Evolutionary conservation across 2,888 invertebrate genomes (phyloP), one percentile per base, ranked within the genome.

Genomic region (Clivina fossor): DNA sequence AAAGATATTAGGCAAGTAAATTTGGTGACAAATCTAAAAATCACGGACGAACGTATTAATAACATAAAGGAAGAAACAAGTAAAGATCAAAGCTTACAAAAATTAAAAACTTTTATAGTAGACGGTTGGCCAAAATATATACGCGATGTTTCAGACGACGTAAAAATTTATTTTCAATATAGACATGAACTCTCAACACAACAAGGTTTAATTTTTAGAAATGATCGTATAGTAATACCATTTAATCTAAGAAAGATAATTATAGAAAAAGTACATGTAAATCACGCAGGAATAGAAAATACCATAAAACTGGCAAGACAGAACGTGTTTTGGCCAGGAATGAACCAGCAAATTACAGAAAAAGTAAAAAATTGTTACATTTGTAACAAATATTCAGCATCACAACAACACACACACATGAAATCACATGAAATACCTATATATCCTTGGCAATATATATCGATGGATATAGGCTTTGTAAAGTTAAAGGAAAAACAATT

Each of bases 381-480:
- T n/a, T n/a, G n/a, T n/a, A n/a, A n/a, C n/a, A n/a, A n/a, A n/a
- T n/a, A n/a, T n/a, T 20, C 46, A 26, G 20, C n/a, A 19, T 16
- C 28, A 24, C 56, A 57, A 38, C 7, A 24, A 19, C 24, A 51
- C 1, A 26, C 55, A 30, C 57, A 58, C 1, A 43, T 62, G 53
- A 48, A 48, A 11, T 50, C 60, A 13, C 47, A 43, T n/a, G 54
- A 58, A 19, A 37, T 60, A 8, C 60, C 63, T 18, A 33, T 22
- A 2, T 30, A 54, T 16, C 61, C 62, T n/a, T 62, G 58, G 51
- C 51, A 63, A 47, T 46, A 48, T 28, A 33, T 62, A 18, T 55
- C 54, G 19, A 55, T 60, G 55, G 62, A 62, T 40, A 20, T 64
- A 8, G 56, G 59, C 22, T 47, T 26, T 5, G 55, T 59, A 18